These are phyloP conservation scores for Tiliacea aurago DNA, from an alignment of 2,888 invertebrate species.

Conservation along the genomic window DNA sequence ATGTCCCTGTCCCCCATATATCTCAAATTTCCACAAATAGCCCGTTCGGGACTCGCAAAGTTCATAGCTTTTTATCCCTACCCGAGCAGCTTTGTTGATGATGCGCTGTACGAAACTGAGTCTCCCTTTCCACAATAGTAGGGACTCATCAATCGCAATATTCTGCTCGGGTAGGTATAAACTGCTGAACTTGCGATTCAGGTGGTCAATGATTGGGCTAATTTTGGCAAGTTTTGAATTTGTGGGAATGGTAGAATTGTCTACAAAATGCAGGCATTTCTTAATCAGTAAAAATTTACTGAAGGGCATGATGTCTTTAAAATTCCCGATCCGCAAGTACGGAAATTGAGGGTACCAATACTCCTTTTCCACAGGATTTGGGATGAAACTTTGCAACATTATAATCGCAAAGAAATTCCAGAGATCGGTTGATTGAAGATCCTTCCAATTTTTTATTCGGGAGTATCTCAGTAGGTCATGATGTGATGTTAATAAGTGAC, in stretches of 20 bases:
- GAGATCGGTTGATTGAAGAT: not conserved
- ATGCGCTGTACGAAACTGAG: not conserved
- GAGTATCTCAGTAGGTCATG: too few relatives aligned
- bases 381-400: not conserved
- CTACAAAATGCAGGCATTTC: not conserved
- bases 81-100: not conserved
- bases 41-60: not conserved
- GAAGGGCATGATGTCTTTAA: accelerated
- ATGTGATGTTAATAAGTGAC: too few relatives aligned
- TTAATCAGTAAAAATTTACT: not conserved
- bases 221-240: not conserved
- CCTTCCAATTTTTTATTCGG: not conserved
- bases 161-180: not conserved
- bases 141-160: not conserved
- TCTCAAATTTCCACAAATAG: not conserved
- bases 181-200: not conserved
- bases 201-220: not conserved
- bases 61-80: not conserved
- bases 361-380: too few relatives aligned
- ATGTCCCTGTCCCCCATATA: not conserved
- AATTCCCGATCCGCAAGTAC: not conserved
- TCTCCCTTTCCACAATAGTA: not conserved
- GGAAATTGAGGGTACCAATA: not conserved
- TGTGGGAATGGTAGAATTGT: not conserved
- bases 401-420: too few relatives aligned